Evolutionary conservation across 1,140 invertebrate genomes (phyloP).

Genomic region (Drosophila nannoptera): DNA sequence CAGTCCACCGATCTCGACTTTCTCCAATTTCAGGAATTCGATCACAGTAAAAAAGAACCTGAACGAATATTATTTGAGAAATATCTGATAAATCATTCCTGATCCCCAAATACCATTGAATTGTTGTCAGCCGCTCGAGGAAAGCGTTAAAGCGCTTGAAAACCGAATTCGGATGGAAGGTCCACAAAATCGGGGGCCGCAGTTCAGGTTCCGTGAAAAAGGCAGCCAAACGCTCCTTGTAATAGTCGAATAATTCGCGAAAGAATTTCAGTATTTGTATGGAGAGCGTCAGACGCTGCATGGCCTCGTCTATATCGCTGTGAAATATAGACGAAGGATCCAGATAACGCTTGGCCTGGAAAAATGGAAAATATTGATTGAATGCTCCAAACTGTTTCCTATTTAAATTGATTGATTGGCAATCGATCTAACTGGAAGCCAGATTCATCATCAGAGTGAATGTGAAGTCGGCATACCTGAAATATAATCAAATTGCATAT

Average conservation of each 20-base stretch:
- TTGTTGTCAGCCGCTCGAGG: slow-evolving; percentile 88
- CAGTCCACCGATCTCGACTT: slow-evolving; percentile 95
- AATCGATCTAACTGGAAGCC: too few species aligned
- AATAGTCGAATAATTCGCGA: slow-evolving; percentile 83
- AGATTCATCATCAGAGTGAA: too few species aligned
- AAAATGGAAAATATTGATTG: slow-evolving; percentile 25
- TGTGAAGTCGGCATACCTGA: slow-evolving; percentile 80
- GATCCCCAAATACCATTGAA: slow-evolving; percentile 82
- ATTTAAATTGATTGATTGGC: background rate
- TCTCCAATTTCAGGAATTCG: slow-evolving; percentile 96
- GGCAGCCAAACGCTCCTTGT: slow-evolving; percentile 84
- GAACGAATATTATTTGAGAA: slow-evolving; percentile 29
- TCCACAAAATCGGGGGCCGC: slow-evolving; percentile 83
- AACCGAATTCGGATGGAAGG: slow-evolving; percentile 92
- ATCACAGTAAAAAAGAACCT: slow-evolving; percentile 94
- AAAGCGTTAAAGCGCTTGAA: slow-evolving; percentile 93
- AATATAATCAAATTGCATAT: slow-evolving; percentile 94
- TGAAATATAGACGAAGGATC: slow-evolving; percentile 94
- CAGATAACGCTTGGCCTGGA: slow-evolving; percentile 88
- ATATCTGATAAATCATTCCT: background rate
- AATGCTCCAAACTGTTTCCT: background rate
- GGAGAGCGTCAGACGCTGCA: slow-evolving; percentile 87
- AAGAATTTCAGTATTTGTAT: slow-evolving; percentile 85
- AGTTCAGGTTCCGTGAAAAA: slow-evolving; percentile 79
- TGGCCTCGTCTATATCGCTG: slow-evolving; percentile 93